Evolutionary conservation across 1,140 invertebrate genomes (phyloP).

Genomic region (Drosophila sturtevanti): DNA sequence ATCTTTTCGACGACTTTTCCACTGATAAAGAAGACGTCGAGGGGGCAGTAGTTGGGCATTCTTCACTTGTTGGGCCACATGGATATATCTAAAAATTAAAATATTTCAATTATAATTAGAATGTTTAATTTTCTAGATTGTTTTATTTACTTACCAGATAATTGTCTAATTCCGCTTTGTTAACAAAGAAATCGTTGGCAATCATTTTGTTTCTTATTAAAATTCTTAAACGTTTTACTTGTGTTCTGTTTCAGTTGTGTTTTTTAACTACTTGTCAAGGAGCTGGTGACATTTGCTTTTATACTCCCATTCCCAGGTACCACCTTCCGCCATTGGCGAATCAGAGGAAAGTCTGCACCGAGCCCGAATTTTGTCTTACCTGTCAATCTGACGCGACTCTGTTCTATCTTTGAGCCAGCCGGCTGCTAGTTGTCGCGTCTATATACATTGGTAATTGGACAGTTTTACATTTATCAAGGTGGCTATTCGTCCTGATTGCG

Average conservation of each 20-base stretch:
- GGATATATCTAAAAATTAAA: slow-evolving; percentile 11
- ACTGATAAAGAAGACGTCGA: neutral
- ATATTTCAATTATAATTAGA: neutral
- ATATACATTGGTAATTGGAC: slow-evolving; percentile 19
- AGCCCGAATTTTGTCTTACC: slow-evolving; percentile 48
- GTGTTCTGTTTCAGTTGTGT: slow-evolving; percentile 40
- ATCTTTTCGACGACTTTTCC: slow-evolving; percentile 64
- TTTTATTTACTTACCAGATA: slow-evolving; percentile 21
- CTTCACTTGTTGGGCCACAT: neutral
- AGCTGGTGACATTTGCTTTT: slow-evolving; percentile 48
- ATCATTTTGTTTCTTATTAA: slow-evolving; percentile 41
- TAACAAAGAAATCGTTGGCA: slow-evolving; percentile 15
- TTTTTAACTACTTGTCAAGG: slow-evolving; percentile 64
- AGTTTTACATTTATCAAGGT: slow-evolving; percentile 1
- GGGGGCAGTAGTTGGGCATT: neutral
- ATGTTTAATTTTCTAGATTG: neutral
- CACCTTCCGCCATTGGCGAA: slow-evolving; percentile 1
- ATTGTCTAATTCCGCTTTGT: slow-evolving; percentile 1
- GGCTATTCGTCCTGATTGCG: slow-evolving; percentile 59
- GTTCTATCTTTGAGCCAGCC: slow-evolving; percentile 10
- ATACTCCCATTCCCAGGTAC: slow-evolving; percentile 52
- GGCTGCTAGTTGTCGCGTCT: slow-evolving; percentile 33
- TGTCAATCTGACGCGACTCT: slow-evolving; percentile 28
- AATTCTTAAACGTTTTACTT: slow-evolving; percentile 5
- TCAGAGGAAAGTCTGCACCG: slow-evolving; percentile 4